phyloP scores from a whole-genome alignment of 2,797 vertebrate species.

The Picus viridis region DNA sequence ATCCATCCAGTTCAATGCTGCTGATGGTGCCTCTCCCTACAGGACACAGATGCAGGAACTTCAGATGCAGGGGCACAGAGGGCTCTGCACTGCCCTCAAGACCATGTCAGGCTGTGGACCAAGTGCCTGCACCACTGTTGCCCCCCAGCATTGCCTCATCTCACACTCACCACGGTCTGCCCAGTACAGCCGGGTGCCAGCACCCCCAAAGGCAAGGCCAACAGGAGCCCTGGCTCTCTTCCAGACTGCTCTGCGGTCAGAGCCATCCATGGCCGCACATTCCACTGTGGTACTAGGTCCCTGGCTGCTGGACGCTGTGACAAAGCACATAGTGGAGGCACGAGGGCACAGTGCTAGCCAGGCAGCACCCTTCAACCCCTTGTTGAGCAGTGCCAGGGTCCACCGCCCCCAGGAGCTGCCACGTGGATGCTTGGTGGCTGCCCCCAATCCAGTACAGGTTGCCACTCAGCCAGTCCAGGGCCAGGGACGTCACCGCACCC shows the following conservation, averaged over 20 bases:
- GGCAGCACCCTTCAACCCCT: conserved; percentile 71
- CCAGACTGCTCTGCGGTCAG: conserved; percentile 80
- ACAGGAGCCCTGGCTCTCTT: conserved; percentile 76
- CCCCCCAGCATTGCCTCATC: not conserved
- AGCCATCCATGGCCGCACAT: conserved; percentile 90
- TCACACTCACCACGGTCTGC: conserved; percentile 83
- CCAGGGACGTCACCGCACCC: conserved; percentile 78
- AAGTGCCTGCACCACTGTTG: rapidly evolving
- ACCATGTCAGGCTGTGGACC: rapidly evolving
- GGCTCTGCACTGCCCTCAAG: rapidly evolving
- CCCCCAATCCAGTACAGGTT: conserved; percentile 91
- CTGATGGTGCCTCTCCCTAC: conserved; percentile 73
- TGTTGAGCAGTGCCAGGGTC: conserved; percentile 75
- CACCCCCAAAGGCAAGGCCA: conserved; percentile 81
- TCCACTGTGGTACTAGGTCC: conserved; percentile 58
- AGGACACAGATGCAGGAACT: not conserved
- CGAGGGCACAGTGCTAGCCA: conserved; percentile 85
- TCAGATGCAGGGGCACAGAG: not conserved
- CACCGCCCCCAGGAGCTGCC: conserved; percentile 74
- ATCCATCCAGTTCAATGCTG: conserved; percentile 79
- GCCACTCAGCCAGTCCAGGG: conserved; percentile 90
- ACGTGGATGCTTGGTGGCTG: conserved; percentile 77
- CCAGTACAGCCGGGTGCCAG: conserved; percentile 87
- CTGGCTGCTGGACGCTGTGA: conserved; percentile 37
- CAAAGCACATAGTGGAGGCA: conserved; percentile 84